A percentile compares a stretch with the other conserved stretches of the same genome.
phyloP scores from a whole-genome alignment of 2,888 invertebrate species.

The Phyllotreta cruciferae region DNA sequence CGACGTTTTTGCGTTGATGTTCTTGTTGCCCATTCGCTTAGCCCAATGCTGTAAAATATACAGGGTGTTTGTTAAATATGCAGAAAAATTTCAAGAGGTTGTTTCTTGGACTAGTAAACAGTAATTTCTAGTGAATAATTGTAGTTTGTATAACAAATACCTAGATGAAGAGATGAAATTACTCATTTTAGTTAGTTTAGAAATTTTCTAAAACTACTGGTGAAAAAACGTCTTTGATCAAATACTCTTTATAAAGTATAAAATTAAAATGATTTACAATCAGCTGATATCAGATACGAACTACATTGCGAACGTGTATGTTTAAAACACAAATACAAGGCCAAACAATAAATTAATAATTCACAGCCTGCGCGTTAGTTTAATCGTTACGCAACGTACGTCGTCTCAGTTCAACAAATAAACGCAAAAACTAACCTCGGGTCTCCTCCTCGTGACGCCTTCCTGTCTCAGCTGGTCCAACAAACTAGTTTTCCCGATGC shows the following conservation, averaged over 20 bases:
- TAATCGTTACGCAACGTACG: no score
- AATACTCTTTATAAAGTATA: neutral
- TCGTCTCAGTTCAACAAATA: no score
- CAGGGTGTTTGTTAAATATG: no score
- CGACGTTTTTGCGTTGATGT: conserved; percentile 75
- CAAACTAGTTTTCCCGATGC: conserved; percentile 87
- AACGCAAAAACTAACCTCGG: conserved; percentile 61
- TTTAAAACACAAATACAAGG: conserved; percentile 9
- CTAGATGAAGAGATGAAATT: no score
- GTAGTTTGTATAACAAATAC: neutral
- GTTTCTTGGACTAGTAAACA: no score
- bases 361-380: no score
- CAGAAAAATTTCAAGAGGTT: no score
- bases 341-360: no score
- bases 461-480: conserved; percentile 88
- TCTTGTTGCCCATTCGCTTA: conserved; percentile 91
- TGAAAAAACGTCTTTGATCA: neutral
- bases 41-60: conserved; percentile 98
- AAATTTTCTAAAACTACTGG: neutral
- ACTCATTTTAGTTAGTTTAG: neutral
- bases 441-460: conserved; percentile 77
- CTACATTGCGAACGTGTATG: conserved; percentile 4
- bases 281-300: neutral
- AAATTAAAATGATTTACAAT: no score
- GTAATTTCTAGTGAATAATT: no score